Evolutionary conservation across 2,797 vertebrate species (phyloP), one percentile per base, ranked within the genome.

Genomic region (Tragopan temminckii): DNA sequence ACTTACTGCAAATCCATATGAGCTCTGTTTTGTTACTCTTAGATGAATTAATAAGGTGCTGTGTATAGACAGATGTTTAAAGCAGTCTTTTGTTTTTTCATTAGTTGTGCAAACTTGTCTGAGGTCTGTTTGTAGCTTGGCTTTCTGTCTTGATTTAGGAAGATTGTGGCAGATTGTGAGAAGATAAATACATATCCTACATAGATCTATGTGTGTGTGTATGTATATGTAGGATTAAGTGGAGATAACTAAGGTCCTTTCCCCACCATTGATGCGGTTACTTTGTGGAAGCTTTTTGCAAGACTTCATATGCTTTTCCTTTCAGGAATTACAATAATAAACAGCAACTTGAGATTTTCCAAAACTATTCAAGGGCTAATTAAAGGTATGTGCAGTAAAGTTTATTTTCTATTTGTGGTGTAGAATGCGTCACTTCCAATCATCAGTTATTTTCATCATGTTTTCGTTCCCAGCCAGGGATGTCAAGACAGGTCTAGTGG

Each of bases 301-400:
- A 76, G 38, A 79, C 69, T 66, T 55, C 35, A 72, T 71, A 20
- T 88, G 58, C 57, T 96, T 95, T 89, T 48, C 48, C 48, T 88
- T 92, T 53, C 95, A 99, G 99, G 99, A 97, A 98, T 99, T 87
- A 97, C 97, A 1, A 91, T 99, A 94, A 98, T 99, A 96, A 98
- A 99, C 89, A 98, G 98, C 85, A 98, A 98, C 72, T 97, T 99
- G 40, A 98, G 98, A 76, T 98, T 99, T 38, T 98, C 98, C 0
- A 98, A 98, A 31, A 97, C 99, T 57, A 99, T 99, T 95, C 99
- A 99, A 97, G 99, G 99, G 48, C 97, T 99, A 67, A 98, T 99
- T 71, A 98, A 98, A 98, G 99, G 99, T 99, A 97, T 87, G 66
- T n/a, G 38, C 45, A 62, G 10, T 48, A 4, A 57, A 70, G 15